These are phyloP conservation scores for Diplolepis rosae DNA, from an alignment of 2,888 invertebrate species.

Conservation along the genomic window DNA sequence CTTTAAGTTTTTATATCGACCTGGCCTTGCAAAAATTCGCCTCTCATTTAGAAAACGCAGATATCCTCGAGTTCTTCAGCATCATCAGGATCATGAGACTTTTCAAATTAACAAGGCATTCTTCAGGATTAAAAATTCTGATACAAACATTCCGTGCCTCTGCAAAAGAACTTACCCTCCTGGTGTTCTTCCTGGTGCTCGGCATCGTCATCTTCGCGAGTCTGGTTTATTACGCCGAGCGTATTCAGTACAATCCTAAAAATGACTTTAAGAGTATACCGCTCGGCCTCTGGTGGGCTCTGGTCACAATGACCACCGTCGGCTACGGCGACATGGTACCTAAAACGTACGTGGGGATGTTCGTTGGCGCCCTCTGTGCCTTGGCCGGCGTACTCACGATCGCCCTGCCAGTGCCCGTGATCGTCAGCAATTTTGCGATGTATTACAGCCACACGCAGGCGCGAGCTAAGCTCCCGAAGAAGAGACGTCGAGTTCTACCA, in stretches of 20 bases:
- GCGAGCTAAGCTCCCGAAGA: constrained; percentile 98
- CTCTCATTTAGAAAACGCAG: constrained; percentile 93
- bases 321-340: constrained; percentile 99
- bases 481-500: constrained; percentile 95
- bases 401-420: constrained; percentile 98
- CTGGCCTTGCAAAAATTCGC: constrained; percentile 91
- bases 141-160: constrained; percentile 98
- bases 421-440: constrained; percentile 99
- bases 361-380: constrained; percentile 98
- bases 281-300: constrained; percentile 98
- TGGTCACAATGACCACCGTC: constrained; percentile 99
- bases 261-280: constrained; percentile 99
- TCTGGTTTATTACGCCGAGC: constrained; percentile 97
- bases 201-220: constrained; percentile 97
- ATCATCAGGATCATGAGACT: constrained; percentile 98
- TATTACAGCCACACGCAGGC: constrained; percentile 97
- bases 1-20: constrained; percentile 98
- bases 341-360: constrained; percentile 98
- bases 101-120: constrained; percentile 97
- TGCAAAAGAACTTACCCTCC: constrained; percentile 94
- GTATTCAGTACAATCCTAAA: constrained; percentile 95
- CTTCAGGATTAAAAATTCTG: constrained; percentile 97
- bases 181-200: constrained; percentile 98
- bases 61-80: constrained; percentile 97
- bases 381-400: constrained; percentile 98